Evolutionary conservation across 2,888 invertebrate genomes (phyloP).

Genomic region (Spialia ferax): DNA sequence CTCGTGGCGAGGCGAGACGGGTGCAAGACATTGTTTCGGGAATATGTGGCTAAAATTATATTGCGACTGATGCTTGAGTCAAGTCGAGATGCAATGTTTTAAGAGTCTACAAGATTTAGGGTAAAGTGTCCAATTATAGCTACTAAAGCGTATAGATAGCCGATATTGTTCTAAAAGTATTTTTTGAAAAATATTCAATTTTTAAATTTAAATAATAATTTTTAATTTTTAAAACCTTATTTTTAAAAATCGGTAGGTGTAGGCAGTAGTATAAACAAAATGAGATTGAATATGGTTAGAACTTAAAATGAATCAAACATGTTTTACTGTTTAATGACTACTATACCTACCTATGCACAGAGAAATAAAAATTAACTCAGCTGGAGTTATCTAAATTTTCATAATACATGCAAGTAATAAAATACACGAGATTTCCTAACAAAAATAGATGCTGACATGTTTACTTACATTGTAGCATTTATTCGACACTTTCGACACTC

Average conservation of each 20-base stretch:
- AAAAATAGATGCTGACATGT: slow-evolving; percentile 28
- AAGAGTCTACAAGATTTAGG: not conserved
- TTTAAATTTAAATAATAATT: too few relatives aligned
- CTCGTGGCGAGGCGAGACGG: slow-evolving; percentile 1
- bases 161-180: too few relatives aligned
- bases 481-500: slow-evolving; percentile 24
- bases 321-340: too few relatives aligned
- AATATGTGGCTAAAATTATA: not conserved
- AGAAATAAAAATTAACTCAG: not conserved
- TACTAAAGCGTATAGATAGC: too few relatives aligned
- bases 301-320: too few relatives aligned
- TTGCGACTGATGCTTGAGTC: not conserved
- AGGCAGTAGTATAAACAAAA: too few relatives aligned
- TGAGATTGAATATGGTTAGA: too few relatives aligned
- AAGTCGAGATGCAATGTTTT: too few relatives aligned
- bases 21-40: not conserved
- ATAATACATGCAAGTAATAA: slow-evolving; percentile 29
- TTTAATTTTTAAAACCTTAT: too few relatives aligned
- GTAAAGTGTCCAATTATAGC: not conserved
- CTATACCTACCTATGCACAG: too few relatives aligned
- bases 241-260: too few relatives aligned
- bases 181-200: too few relatives aligned
- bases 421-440: slow-evolving; percentile 24
- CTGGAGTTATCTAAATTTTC: slow-evolving; percentile 13
- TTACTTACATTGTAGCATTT: slow-evolving; percentile 19